phyloP scores from a whole-genome alignment of 2,797 vertebrate genomes.

The Hozukius guyotensis region DNA sequence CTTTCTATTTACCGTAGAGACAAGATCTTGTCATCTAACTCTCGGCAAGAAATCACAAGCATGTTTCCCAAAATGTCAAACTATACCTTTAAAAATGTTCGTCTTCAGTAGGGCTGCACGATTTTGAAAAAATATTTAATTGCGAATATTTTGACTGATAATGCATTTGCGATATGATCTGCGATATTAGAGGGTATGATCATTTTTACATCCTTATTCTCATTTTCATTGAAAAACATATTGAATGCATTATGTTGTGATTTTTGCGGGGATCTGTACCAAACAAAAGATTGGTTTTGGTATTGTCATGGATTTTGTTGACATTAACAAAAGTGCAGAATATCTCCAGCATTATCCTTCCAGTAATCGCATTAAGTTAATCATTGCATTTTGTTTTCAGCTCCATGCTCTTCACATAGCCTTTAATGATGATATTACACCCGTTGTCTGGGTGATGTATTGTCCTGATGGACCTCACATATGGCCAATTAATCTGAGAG shows the following conservation, averaged over 20 bases:
- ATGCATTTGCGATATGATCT: too few relatives aligned
- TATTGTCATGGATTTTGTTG: neutral
- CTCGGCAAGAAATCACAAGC: neutral
- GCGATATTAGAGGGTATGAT: too few relatives aligned
- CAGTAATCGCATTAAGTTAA: neutral
- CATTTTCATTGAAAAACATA: neutral
- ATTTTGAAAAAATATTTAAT: too few relatives aligned
- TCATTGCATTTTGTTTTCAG: neutral
- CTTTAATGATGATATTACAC: neutral
- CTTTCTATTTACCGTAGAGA: neutral
- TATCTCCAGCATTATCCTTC: neutral
- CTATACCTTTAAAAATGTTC: neutral
- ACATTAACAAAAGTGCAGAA: neutral
- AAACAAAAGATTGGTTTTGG: too few relatives aligned
- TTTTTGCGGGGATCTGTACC: too few relatives aligned
- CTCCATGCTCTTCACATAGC: neutral
- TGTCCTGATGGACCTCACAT: neutral
- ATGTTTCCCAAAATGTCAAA: neutral
- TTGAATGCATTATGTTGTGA: neutral
- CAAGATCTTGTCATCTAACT: neutral
- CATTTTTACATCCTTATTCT: too few relatives aligned
- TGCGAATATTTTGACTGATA: too few relatives aligned
- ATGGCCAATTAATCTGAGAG: neutral
- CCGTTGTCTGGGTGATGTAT: conserved; percentile 10
- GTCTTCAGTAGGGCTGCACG: too few relatives aligned